Evolutionary conservation across 1,140 invertebrate genomes (phyloP).

Genomic region (Euwallacea similis): DNA sequence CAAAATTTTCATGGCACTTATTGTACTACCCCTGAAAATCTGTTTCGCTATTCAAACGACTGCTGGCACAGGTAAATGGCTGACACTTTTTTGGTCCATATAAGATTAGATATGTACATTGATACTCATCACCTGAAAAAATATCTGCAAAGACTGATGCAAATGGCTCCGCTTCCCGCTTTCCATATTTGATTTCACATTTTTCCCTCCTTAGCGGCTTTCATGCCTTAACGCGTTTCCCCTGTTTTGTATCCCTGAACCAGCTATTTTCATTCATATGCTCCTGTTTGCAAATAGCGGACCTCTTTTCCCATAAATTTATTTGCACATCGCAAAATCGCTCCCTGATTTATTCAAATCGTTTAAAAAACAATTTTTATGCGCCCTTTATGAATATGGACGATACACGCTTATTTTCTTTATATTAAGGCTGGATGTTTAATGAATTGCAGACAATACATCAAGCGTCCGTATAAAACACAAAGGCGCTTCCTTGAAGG

Average conservation of each 20-base stretch:
- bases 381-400: neutral
- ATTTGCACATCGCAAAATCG: slow-evolving; percentile 35
- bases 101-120: no score
- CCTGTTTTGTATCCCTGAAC: slow-evolving; percentile 29
- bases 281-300: slow-evolving; percentile 34
- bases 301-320: slow-evolving; percentile 35
- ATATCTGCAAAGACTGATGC: no score
- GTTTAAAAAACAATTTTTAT: slow-evolving; percentile 36
- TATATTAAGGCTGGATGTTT: no score
- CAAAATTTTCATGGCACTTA: no score
- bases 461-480: no score
- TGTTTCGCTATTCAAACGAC: no score
- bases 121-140: no score
- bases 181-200: slow-evolving; percentile 31
- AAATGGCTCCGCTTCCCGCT: neutral
- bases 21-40: no score
- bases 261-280: slow-evolving; percentile 36
- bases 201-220: slow-evolving; percentile 24
- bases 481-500: slow-evolving; percentile 19
- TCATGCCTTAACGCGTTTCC: slow-evolving; percentile 32
- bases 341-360: slow-evolving; percentile 36
- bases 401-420: neutral
- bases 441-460: no score
- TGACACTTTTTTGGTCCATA: no score
- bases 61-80: no score